A percentile compares a stretch with the other conserved stretches of the same genome.
phyloP scores from a whole-genome alignment of 92 coral and sea anemone species.

The Palythoa grandis region DNA sequence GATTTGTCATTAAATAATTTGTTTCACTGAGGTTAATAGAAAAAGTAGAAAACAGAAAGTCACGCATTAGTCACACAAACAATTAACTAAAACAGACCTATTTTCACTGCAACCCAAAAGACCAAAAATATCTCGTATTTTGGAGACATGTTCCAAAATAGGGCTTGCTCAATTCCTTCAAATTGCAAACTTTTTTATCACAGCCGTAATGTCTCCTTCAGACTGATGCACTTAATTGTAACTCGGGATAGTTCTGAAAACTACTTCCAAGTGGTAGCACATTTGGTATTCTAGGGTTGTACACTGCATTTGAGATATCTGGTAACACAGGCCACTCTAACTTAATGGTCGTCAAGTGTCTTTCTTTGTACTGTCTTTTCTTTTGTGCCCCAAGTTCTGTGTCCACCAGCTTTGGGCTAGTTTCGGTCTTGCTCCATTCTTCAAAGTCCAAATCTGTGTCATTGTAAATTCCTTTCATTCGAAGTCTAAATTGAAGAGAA shows the following conservation, averaged over 20 bases:
- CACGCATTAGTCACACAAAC: neutral
- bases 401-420: conserved; percentile 74
- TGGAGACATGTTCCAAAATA: neutral
- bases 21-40: neutral
- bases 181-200: neutral
- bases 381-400: conserved; percentile 89
- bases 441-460: conserved; percentile 77
- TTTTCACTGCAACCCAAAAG: neutral
- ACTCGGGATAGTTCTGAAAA: conserved; percentile 78
- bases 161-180: no score
- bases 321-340: conserved; percentile 96
- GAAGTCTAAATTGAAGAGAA: conserved; percentile 56
- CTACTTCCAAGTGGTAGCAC: conserved; percentile 80
- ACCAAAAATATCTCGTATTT: neutral
- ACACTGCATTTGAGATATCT: conserved; percentile 54
- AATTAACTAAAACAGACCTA: neutral
- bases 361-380: conserved; percentile 89
- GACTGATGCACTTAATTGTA: conserved; percentile 66
- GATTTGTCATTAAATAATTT: no score
- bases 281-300: conserved; percentile 81
- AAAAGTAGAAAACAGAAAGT: neutral
- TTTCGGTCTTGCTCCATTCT: conserved; percentile 65
- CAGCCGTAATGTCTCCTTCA: neutral
- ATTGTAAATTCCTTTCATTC: conserved; percentile 80
- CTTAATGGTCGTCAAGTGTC: conserved; percentile 73